Evolutionary conservation across 2,797 vertebrate species (phyloP).

Genomic region (Crocidura indochinensis): DNA sequence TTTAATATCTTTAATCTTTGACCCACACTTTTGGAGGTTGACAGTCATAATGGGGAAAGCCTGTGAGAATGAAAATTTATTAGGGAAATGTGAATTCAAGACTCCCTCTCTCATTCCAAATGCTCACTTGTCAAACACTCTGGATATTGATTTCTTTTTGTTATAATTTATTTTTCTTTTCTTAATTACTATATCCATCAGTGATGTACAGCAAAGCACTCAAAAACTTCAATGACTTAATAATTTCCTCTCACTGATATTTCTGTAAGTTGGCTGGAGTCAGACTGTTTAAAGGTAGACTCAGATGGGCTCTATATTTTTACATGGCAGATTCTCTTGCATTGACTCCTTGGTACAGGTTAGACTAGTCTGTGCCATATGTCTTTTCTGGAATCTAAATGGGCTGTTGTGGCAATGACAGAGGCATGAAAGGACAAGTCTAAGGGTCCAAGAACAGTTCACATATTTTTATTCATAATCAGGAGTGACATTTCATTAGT

Average conservation of each 20-base stretch:
- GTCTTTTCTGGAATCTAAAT: neutral
- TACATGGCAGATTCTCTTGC: neutral
- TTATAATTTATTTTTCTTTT: neutral
- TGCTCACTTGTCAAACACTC: neutral
- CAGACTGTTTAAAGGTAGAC: neutral
- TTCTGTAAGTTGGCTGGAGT: neutral
- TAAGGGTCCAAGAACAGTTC: too few species aligned
- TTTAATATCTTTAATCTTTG: neutral
- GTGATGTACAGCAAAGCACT: neutral
- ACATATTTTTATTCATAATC: too few species aligned
- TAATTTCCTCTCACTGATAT: neutral
- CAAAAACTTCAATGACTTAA: neutral
- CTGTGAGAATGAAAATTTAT: neutral
- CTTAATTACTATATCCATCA: neutral
- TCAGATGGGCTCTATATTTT: neutral
- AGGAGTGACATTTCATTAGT: too few species aligned
- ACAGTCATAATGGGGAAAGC: neutral
- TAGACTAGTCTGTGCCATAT: neutral
- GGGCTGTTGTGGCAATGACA: neutral
- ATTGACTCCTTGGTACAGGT: neutral
- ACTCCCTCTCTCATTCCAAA: neutral
- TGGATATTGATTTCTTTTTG: neutral
- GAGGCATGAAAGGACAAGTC: too few species aligned
- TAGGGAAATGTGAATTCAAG: neutral
- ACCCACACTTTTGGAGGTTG: neutral